A percentile compares a stretch with the other conserved stretches of the same genome.
phyloP scores from a whole-genome alignment of 2,888 invertebrate genomes.

The Harpalus rubripes region DNA sequence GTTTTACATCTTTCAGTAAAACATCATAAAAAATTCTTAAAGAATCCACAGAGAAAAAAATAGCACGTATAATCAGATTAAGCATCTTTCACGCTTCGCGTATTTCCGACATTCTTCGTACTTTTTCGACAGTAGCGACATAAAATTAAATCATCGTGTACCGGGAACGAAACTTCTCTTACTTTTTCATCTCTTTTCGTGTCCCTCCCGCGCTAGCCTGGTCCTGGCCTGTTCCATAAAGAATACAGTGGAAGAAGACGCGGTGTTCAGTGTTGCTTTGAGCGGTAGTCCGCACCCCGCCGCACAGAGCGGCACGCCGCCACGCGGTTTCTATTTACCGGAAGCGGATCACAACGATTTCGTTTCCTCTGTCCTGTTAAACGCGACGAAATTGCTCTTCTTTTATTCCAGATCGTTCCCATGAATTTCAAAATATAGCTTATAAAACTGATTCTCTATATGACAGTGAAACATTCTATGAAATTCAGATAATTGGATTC shows the following conservation, averaged over 20 bases:
- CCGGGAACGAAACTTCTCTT: slow-evolving; percentile 59
- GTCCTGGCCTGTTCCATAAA: slow-evolving; percentile 42
- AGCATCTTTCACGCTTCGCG: slow-evolving; percentile 58
- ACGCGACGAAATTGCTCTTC: slow-evolving; percentile 60
- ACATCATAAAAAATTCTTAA: slow-evolving; percentile 51
- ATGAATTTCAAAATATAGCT: slow-evolving; percentile 61
- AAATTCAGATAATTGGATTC: slow-evolving; percentile 18
- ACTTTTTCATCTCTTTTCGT: slow-evolving; percentile 60
- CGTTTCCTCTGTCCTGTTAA: slow-evolving; percentile 53
- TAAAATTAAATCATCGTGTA: slow-evolving; percentile 64
- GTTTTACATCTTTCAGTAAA: slow-evolving; percentile 51
- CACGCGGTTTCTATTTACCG: slow-evolving; percentile 40
- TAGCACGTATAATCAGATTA: slow-evolving; percentile 56
- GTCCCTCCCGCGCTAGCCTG: slow-evolving; percentile 6
- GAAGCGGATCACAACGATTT: slow-evolving; percentile 57
- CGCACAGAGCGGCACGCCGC: slow-evolving; percentile 1
- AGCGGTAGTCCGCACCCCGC: slow-evolving; percentile 35
- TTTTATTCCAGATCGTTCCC: slow-evolving; percentile 46
- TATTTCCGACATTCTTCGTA: slow-evolving; percentile 54
- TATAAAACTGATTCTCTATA: slow-evolving; percentile 48
- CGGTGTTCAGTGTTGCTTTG: slow-evolving; percentile 53
- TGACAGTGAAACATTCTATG: slow-evolving; percentile 14
- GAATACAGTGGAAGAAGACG: slow-evolving; percentile 48
- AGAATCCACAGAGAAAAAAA: slow-evolving; percentile 48
- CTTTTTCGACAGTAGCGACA: slow-evolving; percentile 56